Conservation (phyloP, 2,797 vertebrate genomes). For the Rhinoraja longicauda region DNA sequence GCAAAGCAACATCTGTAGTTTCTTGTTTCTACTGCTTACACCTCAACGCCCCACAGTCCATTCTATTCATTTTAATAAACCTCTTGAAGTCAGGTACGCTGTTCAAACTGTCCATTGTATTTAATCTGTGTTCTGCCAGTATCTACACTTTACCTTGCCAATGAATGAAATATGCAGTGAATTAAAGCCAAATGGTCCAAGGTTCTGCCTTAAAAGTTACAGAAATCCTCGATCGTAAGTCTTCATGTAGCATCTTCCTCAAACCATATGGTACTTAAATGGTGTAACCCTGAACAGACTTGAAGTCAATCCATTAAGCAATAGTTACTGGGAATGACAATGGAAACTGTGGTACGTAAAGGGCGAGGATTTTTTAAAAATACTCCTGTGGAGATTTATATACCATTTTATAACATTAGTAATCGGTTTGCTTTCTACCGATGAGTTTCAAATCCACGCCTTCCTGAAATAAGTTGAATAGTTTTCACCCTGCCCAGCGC, state of each 20-base stretch:
- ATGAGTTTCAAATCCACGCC: constrained; percentile 3
- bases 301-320: constrained; percentile 23
- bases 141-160: constrained; percentile 2
- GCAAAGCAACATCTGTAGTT: too few species aligned
- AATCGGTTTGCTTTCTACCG: constrained; percentile 7
- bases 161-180: constrained; percentile 23
- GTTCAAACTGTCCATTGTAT: background rate
- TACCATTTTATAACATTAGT: constrained; percentile 20
- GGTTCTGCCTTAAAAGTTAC: constrained; percentile 34
- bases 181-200: constrained; percentile 35
- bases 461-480: constrained; percentile 20
- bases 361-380: background rate
- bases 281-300: constrained; percentile 19
- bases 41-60: background rate
- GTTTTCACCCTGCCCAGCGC: background rate
- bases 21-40: background rate
- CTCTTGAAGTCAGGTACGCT: background rate
- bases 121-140: background rate
- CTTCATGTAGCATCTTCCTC: constrained; percentile 11
- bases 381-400: constrained; percentile 20
- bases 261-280: background rate
- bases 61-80: background rate
- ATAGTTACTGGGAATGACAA: constrained; percentile 29
- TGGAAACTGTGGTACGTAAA: constrained; percentile 2
- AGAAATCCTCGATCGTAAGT: background rate